Percentiles rank a stretch among this genome's conserved stretches.
Conservation (phyloP, 2,113 vertebrate genomes). For the Ornithorhynchus anatinus region DNA sequence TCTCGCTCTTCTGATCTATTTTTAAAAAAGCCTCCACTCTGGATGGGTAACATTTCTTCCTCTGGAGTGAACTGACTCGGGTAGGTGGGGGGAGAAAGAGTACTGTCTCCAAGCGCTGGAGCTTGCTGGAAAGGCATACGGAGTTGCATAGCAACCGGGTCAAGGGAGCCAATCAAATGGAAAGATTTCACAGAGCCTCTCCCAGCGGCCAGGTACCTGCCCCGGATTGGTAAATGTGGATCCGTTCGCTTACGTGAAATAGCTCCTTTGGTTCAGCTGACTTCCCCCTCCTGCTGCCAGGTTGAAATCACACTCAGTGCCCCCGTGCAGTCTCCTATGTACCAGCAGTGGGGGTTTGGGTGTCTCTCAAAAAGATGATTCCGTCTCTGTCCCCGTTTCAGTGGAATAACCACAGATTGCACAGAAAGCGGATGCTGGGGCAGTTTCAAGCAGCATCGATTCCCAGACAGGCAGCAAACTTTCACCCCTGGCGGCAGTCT, state of each 20-base stretch:
- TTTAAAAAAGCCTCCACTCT: neutral
- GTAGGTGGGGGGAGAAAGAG: neutral
- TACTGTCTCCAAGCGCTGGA: neutral
- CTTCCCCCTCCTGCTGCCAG: neutral
- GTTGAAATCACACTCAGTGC: neutral
- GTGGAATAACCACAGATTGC: slow-evolving; percentile 14
- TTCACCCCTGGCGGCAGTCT: accelerated
- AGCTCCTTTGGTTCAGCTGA: neutral
- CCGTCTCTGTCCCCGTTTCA: slow-evolving; percentile 21
- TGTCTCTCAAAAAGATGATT: slow-evolving; percentile 44
- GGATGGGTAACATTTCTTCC: neutral
- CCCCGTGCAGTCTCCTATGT: neutral
- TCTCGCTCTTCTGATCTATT: neutral
- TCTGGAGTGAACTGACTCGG: neutral
- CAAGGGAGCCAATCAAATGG: slow-evolving; percentile 53
- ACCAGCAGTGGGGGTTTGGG: neutral
- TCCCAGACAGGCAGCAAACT: neutral
- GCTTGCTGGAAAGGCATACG: slow-evolving; percentile 49
- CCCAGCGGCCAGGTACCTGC: slow-evolving; percentile 39
- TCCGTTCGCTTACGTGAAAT: neutral
- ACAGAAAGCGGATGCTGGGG: too few relatives aligned
- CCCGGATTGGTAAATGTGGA: slow-evolving; percentile 17
- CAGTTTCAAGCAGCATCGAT: too few relatives aligned
- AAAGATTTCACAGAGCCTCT: slow-evolving; percentile 27
- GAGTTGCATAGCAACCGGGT: slow-evolving; percentile 70